Conservation (phyloP, 2,113 vertebrate genomes). For the Nycticebus coucang region DNA sequence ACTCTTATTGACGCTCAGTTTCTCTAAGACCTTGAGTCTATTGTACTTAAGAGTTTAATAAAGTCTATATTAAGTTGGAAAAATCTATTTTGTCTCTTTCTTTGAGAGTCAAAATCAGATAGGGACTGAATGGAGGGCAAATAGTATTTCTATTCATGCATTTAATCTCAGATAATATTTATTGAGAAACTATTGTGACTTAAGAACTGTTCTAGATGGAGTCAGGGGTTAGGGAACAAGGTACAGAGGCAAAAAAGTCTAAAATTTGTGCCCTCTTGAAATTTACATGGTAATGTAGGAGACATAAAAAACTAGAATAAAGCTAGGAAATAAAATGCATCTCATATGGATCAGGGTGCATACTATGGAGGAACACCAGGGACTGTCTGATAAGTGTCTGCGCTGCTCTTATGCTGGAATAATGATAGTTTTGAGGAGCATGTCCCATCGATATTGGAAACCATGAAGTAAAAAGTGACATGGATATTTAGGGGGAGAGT, state of each 20-base stretch:
- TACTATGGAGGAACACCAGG: neutral
- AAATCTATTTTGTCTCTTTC: neutral
- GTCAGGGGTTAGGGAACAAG: neutral
- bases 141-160: neutral
- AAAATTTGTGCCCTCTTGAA: neutral
- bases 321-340: neutral
- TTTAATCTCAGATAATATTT: neutral
- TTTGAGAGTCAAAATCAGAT: neutral
- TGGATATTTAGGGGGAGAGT: neutral
- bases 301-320: neutral
- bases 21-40: neutral
- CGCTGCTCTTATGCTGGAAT: neutral
- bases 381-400: neutral
- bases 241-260: neutral
- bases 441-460: neutral
- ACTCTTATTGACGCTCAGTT: no score
- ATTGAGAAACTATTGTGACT: neutral
- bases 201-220: neutral
- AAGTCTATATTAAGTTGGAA: neutral
- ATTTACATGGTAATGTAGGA: neutral
- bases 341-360: neutral
- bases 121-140: neutral
- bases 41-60: neutral
- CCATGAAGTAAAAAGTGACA: neutral
- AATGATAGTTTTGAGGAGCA: neutral